These are phyloP conservation scores for Heterodera carotae DNA, from an alignment of 1,140 invertebrate species.

Conservation along the genomic window DNA sequence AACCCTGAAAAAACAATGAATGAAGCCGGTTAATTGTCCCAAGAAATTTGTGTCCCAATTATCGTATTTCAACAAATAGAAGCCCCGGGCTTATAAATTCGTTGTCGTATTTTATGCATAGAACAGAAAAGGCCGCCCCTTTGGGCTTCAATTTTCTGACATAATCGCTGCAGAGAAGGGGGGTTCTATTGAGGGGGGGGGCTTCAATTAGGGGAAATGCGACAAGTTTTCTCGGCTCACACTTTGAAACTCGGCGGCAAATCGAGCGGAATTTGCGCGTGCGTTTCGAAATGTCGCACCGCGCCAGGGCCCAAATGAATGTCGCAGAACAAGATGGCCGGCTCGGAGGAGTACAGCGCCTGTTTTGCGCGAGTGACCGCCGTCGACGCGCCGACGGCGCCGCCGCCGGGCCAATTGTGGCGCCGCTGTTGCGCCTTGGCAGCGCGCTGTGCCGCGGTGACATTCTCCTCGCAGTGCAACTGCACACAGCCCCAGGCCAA, in stretches of 20 bases:
- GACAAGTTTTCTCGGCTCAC: constrained; percentile 16
- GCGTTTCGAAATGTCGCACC: constrained; percentile 42
- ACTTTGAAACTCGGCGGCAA: constrained; percentile 53
- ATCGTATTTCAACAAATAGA: no score
- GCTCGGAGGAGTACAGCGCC: constrained; percentile 60
- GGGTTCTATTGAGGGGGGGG: no score
- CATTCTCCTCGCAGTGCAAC: constrained; percentile 57
- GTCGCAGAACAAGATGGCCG: constrained; percentile 60
- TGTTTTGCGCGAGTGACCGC: constrained; percentile 47
- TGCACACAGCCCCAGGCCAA: constrained; percentile 64
- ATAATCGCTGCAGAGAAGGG: no score
- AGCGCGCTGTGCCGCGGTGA: not conserved
- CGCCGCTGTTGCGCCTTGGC: not conserved
- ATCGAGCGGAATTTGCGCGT: constrained; percentile 36
- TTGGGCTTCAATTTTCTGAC: constrained; percentile 42
- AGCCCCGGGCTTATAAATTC: no score
- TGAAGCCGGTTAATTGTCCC: no score
- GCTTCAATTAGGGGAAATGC: not conserved
- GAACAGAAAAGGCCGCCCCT: no score
- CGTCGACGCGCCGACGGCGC: constrained; percentile 39
- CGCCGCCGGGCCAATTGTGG: constrained; percentile 27
- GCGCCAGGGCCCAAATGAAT: constrained; percentile 47
- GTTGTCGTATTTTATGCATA: no score
- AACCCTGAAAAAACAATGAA: constrained; percentile 46
- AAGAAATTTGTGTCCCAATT: no score